phyloP scores from a whole-genome alignment of 2,113 vertebrate species.

The Vicugna pacos region DNA sequence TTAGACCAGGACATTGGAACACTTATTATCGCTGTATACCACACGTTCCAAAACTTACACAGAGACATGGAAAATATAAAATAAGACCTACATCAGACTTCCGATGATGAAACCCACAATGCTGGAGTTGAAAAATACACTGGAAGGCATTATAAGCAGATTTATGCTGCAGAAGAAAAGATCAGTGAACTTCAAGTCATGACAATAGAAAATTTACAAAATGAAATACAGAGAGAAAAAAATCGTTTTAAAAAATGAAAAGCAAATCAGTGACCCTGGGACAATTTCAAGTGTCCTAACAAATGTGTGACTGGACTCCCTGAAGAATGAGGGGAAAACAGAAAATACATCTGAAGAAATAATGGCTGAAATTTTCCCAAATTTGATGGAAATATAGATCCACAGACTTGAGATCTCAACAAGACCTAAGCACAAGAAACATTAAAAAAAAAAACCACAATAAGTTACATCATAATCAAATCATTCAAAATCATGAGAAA shows the following conservation, averaged over 20 bases:
- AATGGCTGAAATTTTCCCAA: neutral
- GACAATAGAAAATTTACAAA: neutral
- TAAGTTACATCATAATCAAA: slow-evolving; percentile 2
- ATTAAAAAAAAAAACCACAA: neutral
- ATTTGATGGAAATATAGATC: slow-evolving; percentile 26
- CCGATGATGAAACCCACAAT: neutral
- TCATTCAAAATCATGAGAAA: neutral
- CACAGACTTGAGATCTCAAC: neutral
- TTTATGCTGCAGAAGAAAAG: neutral
- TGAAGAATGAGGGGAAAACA: too few relatives aligned
- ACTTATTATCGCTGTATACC: neutral
- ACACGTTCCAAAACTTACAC: neutral
- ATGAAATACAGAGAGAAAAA: neutral
- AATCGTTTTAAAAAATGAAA: neutral
- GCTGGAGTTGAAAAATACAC: neutral
- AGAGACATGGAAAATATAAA: slow-evolving; percentile 11
- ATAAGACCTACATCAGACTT: neutral
- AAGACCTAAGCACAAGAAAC: neutral
- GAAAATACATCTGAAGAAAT: too few relatives aligned
- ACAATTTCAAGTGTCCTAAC: neutral
- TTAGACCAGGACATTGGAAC: neutral
- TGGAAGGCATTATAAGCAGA: neutral
- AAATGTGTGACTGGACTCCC: neutral
- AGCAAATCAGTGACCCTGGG: neutral
- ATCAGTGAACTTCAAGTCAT: neutral